phyloP scores from a whole-genome alignment of 1,140 invertebrate genomes.

The Aricia agestis region DNA sequence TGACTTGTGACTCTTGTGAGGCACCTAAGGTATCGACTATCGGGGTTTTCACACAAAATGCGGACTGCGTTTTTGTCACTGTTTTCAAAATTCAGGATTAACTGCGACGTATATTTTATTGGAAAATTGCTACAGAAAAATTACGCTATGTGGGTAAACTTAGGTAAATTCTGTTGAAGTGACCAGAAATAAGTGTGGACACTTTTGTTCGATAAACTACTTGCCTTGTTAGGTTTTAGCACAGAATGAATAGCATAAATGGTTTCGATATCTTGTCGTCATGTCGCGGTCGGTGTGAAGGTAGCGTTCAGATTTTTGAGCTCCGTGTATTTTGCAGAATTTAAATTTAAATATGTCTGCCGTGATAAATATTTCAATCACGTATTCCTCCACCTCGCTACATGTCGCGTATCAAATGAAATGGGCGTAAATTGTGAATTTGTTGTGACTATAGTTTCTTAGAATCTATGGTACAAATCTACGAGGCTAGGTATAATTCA shows the following conservation, averaged over 20 bases:
- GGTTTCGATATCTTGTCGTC: not conserved
- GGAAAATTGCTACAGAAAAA: no score
- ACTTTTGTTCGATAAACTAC: no score
- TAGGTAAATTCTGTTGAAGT: no score
- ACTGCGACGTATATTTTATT: not conserved
- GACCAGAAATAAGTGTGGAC: no score
- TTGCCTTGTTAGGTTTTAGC: no score
- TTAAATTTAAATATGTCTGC: slow-evolving; percentile 24
- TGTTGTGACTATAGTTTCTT: no score
- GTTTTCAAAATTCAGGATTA: not conserved
- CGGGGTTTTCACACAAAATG: not conserved
- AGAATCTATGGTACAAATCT: no score
- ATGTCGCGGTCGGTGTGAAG: not conserved
- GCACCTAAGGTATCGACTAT: not conserved
- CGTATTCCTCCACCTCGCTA: slow-evolving; percentile 41
- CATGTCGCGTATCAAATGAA: slow-evolving; percentile 23
- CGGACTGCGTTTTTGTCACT: not conserved
- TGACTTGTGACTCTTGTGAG: no score
- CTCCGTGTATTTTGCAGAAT: slow-evolving; percentile 12
- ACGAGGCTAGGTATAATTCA: no score
- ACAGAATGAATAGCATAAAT: no score
- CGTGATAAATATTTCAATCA: slow-evolving; percentile 44
- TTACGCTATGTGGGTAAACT: no score
- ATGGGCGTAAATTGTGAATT: no score
- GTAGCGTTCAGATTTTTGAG: not conserved